Evolutionary conservation across 1,140 invertebrate genomes (phyloP).

Genomic region (Drosophila fuyamai): DNA sequence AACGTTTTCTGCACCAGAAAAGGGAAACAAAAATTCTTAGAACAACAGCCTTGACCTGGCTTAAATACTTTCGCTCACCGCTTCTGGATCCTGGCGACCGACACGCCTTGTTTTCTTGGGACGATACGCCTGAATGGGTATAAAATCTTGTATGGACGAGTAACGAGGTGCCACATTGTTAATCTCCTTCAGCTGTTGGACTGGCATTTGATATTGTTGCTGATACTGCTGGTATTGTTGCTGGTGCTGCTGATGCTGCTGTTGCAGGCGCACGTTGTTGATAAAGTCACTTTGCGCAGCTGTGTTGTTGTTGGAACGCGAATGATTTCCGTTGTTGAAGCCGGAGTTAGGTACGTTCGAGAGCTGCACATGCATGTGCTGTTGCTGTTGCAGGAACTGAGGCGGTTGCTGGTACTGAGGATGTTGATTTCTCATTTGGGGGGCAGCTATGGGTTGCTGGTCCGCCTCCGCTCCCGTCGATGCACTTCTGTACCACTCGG

Average conservation of each 20-base stretch:
- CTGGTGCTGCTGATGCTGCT: not conserved
- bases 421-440: not conserved
- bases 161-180: conserved; percentile 12
- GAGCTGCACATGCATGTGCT: not conserved
- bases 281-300: not conserved
- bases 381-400: not conserved
- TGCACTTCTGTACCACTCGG: conserved; percentile 6
- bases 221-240: not conserved
- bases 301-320: not conserved
- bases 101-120: conserved; percentile 31
- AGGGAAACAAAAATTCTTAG: not conserved
- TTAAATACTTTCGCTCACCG: not conserved
- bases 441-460: not conserved
- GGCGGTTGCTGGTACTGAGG: not conserved
- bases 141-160: conserved; percentile 62
- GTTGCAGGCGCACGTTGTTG: conserved; percentile 1
- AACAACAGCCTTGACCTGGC: not conserved
- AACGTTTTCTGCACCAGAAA: not conserved
- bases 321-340: conserved; percentile 10
- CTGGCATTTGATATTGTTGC: conserved; percentile 1
- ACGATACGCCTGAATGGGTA: conserved; percentile 69
- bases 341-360: not conserved
- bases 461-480: not conserved
- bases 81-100: not conserved
- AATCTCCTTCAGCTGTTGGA: conserved; percentile 1